Evolutionary conservation across 2,113 vertebrate species (phyloP).

Genomic region (Salminus brasiliensis): DNA sequence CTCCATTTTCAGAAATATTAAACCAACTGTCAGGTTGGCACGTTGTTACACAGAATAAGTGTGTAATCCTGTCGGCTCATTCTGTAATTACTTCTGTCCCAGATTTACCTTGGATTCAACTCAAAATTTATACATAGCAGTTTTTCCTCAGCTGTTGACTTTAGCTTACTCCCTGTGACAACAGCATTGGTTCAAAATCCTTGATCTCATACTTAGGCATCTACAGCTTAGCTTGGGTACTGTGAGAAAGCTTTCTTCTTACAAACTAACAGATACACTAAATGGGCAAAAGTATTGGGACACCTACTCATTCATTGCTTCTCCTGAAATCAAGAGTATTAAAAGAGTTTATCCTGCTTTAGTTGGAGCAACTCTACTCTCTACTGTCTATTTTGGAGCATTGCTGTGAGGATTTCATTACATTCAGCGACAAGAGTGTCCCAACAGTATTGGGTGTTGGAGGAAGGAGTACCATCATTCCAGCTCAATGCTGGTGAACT

Average conservation of each 20-base stretch:
- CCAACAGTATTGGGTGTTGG: too few species aligned
- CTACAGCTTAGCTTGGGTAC: not conserved
- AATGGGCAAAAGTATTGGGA: too few species aligned
- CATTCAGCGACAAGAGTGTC: too few species aligned
- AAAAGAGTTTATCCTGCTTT: too few species aligned
- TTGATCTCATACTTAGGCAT: not conserved
- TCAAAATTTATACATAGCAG: slow-evolving; percentile 64
- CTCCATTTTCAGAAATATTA: slow-evolving; percentile 43
- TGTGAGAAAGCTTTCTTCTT: not conserved
- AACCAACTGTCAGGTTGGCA: slow-evolving; percentile 71
- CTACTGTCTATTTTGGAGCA: too few species aligned
- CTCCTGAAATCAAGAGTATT: too few species aligned
- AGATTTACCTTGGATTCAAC: slow-evolving; percentile 58
- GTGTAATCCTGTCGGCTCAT: slow-evolving; percentile 68
- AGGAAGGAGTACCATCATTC: too few species aligned
- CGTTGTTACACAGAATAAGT: slow-evolving; percentile 46
- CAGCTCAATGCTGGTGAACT: too few species aligned
- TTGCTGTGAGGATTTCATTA: too few species aligned
- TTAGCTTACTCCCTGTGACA: slow-evolving; percentile 58
- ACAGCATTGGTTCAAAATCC: slow-evolving; percentile 27
- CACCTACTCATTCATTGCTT: too few species aligned
- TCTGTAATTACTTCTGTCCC: slow-evolving; percentile 67
- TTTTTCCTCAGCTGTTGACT: slow-evolving; percentile 57
- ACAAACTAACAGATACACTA: too few species aligned
- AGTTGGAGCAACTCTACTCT: too few species aligned